Evolutionary conservation across 2,113 vertebrate species (phyloP).

Genomic region (Rynchops niger): DNA sequence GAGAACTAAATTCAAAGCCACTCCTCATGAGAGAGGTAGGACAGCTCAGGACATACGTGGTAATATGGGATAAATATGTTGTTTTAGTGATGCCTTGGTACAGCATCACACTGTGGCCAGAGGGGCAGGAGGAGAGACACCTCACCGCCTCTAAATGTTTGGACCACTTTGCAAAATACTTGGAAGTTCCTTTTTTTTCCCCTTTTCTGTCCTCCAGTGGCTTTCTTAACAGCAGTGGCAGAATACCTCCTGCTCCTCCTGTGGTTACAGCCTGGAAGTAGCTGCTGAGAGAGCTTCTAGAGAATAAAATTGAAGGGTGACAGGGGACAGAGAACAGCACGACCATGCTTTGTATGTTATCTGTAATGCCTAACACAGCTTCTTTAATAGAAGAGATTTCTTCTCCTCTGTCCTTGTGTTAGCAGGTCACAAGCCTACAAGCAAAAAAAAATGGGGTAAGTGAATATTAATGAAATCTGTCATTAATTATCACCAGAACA

Average conservation of each 20-base stretch:
- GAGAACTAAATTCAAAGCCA: not conserved
- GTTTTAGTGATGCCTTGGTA: not conserved
- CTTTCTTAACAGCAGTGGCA: not conserved
- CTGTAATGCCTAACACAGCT: not conserved
- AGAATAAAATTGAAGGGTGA: not conserved
- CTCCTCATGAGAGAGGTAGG: not conserved
- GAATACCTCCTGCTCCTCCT: not conserved
- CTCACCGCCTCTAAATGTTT: not conserved
- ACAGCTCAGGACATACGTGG: not conserved
- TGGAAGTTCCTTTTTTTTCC: not conserved
- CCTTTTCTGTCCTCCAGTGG: not conserved
- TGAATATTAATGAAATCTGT: constrained; percentile 19
- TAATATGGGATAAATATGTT: not conserved
- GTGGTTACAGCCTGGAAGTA: not conserved
- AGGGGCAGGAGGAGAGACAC: not conserved
- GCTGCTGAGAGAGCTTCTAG: not conserved
- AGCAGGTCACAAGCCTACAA: not conserved
- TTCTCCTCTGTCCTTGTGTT: not conserved
- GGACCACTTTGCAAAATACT: not conserved
- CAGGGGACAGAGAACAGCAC: not conserved
- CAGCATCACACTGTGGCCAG: not conserved
- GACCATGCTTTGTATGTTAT: fast-evolving
- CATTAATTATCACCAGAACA: not conserved
- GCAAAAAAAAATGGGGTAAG: not conserved
- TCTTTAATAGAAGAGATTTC: not conserved